Base-by-base conservation (phyloP, 2,888 invertebrate species). In the Drosophila paramelanica region DNA sequence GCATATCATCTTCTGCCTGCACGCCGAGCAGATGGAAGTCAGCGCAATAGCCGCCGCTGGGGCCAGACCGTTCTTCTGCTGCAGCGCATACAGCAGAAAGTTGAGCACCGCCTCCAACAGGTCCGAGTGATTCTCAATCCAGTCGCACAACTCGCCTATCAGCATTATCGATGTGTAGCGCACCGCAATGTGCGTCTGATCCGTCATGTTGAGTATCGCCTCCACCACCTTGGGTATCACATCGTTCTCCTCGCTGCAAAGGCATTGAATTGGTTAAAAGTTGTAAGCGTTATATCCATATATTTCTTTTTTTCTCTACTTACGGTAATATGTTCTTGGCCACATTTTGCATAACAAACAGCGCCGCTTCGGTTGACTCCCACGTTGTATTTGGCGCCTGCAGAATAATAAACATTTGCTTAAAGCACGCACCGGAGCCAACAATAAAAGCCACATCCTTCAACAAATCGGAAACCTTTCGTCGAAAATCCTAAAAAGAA, bases 381-480 rank as follows among this genome's bases (percentile, higher is more conserved):
- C 99, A 99, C 1, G 96, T 95, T 20, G 94, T 94, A 66, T 94
- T 94, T 0, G 96, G 95, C 60, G 93, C 93, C 81, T 96, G 95
- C 31, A 98, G 93, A 55, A 95, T 94, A 0, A 95, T 92, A 90
- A 97, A 97, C 96, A 98, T 98, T 93, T 98, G 97, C 59, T 96
- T 94, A 92, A 99, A 98, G 91, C 98, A 98, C 36, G 96, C 95
- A 68, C 96, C 96, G 33, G 98, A 98, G 1, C 98, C 98, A 70
- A 99, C 96, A 58, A 99, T 97, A 93, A 99, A 99, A 43, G 98
- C 97, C 47, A 99, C 97, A 91, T 99, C 99, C 91, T 98, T 98
- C 73, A 99, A 96, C 62, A 99, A 93, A 91, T 99, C 99, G 33
- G 96, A 96, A 17, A 98, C 98, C 90, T 97, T 96, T 78, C 94